Evolutionary conservation across 2,888 invertebrate genomes (phyloP).

Genomic region (Calameuta idolon): DNA sequence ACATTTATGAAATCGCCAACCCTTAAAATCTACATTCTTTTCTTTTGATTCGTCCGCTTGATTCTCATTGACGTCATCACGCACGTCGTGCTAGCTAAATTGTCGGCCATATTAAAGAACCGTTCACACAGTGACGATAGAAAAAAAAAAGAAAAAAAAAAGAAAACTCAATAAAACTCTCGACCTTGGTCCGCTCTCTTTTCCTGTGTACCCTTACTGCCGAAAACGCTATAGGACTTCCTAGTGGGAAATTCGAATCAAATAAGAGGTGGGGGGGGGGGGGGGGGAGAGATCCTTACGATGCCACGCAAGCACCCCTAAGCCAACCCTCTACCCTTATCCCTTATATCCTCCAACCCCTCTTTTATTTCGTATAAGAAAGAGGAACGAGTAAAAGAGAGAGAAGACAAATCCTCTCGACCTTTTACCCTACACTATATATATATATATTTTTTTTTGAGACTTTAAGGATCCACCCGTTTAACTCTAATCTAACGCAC

Average conservation of each 20-base stretch:
- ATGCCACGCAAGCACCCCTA: not conserved
- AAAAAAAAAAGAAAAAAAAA: not conserved
- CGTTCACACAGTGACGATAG: not conserved
- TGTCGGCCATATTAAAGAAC: not conserved
- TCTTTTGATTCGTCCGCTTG: not conserved
- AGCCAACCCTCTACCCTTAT: not conserved
- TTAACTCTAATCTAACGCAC: not conserved
- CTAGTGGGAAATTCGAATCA: not conserved
- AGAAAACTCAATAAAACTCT: not conserved
- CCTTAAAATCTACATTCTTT: not conserved
- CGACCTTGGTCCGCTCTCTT: not conserved
- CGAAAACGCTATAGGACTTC: conserved; percentile 14
- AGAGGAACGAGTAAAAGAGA: not conserved
- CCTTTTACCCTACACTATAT: not conserved
- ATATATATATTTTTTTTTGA: not conserved
- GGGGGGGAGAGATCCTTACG: not conserved
- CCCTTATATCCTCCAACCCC: not conserved
- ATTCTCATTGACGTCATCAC: not conserved
- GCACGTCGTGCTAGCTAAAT: not conserved
- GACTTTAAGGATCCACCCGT: not conserved
- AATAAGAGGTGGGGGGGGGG: too few relatives aligned
- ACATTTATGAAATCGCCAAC: not conserved
- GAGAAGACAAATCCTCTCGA: not conserved
- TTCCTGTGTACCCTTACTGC: conserved; percentile 20
- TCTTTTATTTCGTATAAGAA: not conserved